Base-by-base conservation (phyloP, 37 sponge, comb jelly and placozoan genomes). In the Corticium candelabrum region DNA sequence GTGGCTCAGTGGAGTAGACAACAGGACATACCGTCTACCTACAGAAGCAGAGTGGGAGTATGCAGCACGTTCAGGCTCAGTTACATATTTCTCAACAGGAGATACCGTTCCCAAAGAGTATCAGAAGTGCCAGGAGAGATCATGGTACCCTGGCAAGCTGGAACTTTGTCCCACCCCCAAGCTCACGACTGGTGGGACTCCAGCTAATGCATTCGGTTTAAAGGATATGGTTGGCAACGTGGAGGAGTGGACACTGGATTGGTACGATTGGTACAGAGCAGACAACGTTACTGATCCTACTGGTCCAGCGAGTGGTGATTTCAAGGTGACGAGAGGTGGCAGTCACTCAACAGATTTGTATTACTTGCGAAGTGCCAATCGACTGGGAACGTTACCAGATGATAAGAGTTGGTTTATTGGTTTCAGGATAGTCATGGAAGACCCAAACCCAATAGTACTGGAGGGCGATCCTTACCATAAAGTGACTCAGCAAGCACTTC, bases 31-130 rank as follows among this genome's bases (percentile, higher is more conserved):
- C 21, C 73, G 73, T 70, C 73, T 70, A 33, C 73, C 73, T 4
- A 70, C 73, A 4, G 73, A 70, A 70, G 73, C 73, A 7, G 73
- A 70, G 35, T 70, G 73, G 73, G 73, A 70, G 35, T 70, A n/a
- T 32, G 73, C 73, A 7, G 73, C 73, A 4, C 7, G 73, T n/a
- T 7, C 73, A 32, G 35, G 35, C 35, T n/a, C 73, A 4, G 29
- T 15, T n/a, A 70, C 73, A 4, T 70, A 70, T 15, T 70, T 70
- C 35, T n/a, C 5, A 7, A 70, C 73, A 29, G 73, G 73, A n/a
- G 73, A 70, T 32, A 34, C 33, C 7, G 7, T 70, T 32, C 73
- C 73, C 31, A 70, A 70, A 70, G 32, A n/a, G 73, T 70, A 70
- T 70, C 73, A 70, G 35, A 70, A 70, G 21, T 70, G 73, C 21